These are phyloP conservation scores for Syndactyla subalaris DNA, from an alignment of 2,797 vertebrate genomes.

Conservation along the genomic window DNA sequence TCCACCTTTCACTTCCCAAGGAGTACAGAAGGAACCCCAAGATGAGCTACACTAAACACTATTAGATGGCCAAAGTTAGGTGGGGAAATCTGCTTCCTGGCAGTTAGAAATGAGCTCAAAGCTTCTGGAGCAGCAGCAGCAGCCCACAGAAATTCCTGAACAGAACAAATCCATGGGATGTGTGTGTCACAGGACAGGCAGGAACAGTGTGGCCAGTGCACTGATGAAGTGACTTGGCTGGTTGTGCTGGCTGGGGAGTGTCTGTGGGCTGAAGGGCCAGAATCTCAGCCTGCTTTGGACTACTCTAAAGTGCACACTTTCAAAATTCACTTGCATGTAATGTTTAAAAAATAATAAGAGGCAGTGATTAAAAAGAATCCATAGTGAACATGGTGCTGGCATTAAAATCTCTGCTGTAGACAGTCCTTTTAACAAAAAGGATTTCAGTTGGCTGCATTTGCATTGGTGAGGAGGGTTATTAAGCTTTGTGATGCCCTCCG, in stretches of 20 bases:
- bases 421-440: neutral
- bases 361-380: neutral
- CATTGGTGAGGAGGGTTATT: neutral
- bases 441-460: neutral
- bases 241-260: neutral
- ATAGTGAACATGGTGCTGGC: neutral
- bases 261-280: neutral
- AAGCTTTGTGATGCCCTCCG: neutral
- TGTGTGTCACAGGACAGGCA: neutral
- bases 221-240: neutral
- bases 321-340: neutral
- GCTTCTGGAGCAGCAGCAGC: neutral
- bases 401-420: neutral
- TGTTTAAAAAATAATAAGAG: neutral
- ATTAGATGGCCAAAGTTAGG: neutral
- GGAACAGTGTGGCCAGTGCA: neutral
- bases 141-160: neutral
- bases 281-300: neutral
- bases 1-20: neutral
- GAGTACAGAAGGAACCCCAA: neutral
- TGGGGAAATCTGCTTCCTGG: neutral
- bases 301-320: neutral
- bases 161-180: accelerated
- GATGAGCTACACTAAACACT: neutral
- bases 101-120: neutral